Conservation (phyloP, 1,140 invertebrate species). For the Drosophila ananassae region DNA sequence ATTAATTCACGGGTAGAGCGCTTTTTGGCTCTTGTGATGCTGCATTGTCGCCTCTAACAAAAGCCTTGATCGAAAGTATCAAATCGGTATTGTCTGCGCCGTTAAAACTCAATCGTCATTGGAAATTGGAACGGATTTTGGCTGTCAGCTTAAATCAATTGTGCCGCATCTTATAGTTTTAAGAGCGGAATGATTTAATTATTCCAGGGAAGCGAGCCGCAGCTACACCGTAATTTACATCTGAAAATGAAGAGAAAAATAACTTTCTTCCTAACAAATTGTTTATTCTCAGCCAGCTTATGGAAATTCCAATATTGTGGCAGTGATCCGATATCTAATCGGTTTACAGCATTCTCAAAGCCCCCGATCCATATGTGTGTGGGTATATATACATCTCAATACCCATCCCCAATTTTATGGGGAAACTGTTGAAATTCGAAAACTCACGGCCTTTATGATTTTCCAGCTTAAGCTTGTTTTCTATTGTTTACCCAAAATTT, state of each 20-base stretch:
- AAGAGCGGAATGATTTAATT: slow-evolving; percentile 75
- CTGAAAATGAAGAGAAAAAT: slow-evolving; percentile 29
- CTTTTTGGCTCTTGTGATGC: slow-evolving; percentile 40
- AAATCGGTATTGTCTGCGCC: slow-evolving; percentile 69
- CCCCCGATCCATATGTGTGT: slow-evolving; percentile 3
- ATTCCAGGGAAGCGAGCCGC: slow-evolving; percentile 27
- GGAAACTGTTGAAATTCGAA: slow-evolving; percentile 38
- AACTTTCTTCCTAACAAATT: slow-evolving; percentile 72
- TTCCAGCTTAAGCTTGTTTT: slow-evolving; percentile 43
- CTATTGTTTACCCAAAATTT: slow-evolving; percentile 40
- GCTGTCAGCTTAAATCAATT: slow-evolving; percentile 70
- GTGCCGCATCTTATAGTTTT: slow-evolving; percentile 66
- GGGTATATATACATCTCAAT: background rate
- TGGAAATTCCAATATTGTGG: slow-evolving; percentile 42
- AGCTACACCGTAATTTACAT: slow-evolving; percentile 29
- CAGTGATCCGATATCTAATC: slow-evolving; percentile 33
- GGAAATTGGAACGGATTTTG: slow-evolving; percentile 82
- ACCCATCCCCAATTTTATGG: slow-evolving; percentile 18
- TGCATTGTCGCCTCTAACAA: slow-evolving; percentile 39
- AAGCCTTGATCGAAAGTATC: slow-evolving; percentile 36
- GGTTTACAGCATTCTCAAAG: slow-evolving; percentile 49
- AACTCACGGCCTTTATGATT: slow-evolving; percentile 29
- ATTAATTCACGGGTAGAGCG: slow-evolving; percentile 68
- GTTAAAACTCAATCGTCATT: slow-evolving; percentile 74
- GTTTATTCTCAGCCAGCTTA: slow-evolving; percentile 45